These are phyloP conservation scores for Hyaena hyaena DNA, from an alignment of 2,113 vertebrate species.

Conservation along the genomic window DNA sequence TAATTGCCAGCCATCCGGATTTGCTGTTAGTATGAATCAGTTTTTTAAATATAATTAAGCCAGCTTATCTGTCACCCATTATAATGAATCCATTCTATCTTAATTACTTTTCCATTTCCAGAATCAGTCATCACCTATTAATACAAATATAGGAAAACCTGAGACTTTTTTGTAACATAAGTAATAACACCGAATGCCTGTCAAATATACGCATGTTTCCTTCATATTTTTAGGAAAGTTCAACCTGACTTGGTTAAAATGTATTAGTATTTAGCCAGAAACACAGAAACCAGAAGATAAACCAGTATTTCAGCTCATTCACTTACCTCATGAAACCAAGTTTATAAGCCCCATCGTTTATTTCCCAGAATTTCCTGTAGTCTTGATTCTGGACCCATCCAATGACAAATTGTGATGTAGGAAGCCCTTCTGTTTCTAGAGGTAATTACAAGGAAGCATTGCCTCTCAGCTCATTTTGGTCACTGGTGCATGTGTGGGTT, in stretches of 20 bases:
- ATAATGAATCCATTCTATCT: slow-evolving; percentile 80
- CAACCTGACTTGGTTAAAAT: slow-evolving; percentile 14
- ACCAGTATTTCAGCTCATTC: background rate
- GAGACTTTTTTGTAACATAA: slow-evolving; percentile 70
- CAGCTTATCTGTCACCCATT: slow-evolving; percentile 81
- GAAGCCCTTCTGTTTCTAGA: background rate
- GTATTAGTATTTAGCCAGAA: slow-evolving; percentile 13
- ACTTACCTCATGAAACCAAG: background rate
- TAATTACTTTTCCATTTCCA: slow-evolving; percentile 81
- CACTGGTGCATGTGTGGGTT: background rate
- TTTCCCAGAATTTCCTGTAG: background rate
- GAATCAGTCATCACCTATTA: slow-evolving; percentile 69
- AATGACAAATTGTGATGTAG: background rate
- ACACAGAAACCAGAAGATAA: slow-evolving; percentile 18
- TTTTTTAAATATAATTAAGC: slow-evolving; percentile 84
- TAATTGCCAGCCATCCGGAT: slow-evolving; percentile 74
- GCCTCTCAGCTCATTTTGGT: background rate
- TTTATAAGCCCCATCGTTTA: background rate
- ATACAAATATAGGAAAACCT: slow-evolving; percentile 74
- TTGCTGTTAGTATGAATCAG: slow-evolving; percentile 79
- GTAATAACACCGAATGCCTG: background rate
- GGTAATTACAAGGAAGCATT: background rate
- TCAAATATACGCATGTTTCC: background rate
- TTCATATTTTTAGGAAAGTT: slow-evolving; percentile 56
- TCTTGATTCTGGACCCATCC: background rate